These are phyloP conservation scores for Microtus ochrogaster DNA, from an alignment of 2,113 vertebrate species.

Conservation along the genomic window DNA sequence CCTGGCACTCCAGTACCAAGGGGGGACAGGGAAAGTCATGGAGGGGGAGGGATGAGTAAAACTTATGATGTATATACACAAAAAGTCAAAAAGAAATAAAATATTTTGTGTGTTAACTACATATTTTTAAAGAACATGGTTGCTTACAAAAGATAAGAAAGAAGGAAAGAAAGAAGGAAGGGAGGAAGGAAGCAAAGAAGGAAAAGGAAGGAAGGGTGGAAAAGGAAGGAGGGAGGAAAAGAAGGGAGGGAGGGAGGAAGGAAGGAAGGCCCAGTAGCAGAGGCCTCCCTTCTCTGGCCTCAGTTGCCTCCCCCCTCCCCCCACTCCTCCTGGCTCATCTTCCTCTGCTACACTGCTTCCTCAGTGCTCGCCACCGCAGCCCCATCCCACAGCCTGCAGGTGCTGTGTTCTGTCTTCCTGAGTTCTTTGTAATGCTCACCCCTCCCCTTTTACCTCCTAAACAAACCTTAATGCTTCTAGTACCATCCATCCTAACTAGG, in stretches of 20 bases:
- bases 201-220: background rate
- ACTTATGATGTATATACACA: background rate
- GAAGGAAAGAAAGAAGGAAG: no score
- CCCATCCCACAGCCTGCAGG: background rate
- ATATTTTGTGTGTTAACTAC: background rate
- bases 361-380: background rate
- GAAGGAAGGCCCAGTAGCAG: background rate
- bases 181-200: background rate
- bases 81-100: background rate
- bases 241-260: accelerated
- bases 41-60: background rate
- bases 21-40: background rate
- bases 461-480: background rate
- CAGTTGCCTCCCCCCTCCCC: background rate
- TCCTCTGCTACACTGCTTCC: background rate
- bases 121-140: background rate
- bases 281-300: background rate
- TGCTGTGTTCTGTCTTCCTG: background rate
- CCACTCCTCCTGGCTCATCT: background rate
- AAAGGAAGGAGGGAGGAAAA: background rate
- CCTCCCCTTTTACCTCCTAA: background rate
- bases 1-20: background rate
- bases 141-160: background rate
- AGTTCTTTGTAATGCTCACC: background rate
- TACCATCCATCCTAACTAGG: no score